A percentile compares a stretch with the other conserved stretches of the same genome.
phyloP scores from a whole-genome alignment of 1,140 invertebrate genomes.

The Drusus annulatus region DNA sequence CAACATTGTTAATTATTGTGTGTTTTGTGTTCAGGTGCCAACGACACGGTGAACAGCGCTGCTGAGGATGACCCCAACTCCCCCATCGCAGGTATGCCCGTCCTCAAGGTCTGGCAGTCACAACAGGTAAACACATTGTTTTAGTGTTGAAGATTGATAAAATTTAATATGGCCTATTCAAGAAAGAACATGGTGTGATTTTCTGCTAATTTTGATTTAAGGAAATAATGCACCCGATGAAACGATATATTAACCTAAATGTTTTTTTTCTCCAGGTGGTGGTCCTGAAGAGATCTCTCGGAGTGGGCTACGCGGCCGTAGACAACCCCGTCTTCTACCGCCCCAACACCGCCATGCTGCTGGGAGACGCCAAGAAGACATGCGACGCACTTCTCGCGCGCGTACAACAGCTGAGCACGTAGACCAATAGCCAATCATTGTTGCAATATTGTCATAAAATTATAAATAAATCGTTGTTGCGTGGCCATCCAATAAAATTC shows the following conservation, averaged over 20 bases:
- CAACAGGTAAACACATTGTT: constrained; percentile 78
- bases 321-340: constrained; percentile 96
- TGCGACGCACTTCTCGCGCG: constrained; percentile 85
- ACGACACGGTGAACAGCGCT: constrained; percentile 94
- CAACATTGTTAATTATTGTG: no score
- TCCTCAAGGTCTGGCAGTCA: constrained; percentile 89
- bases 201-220: no score
- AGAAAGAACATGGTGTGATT: no score
- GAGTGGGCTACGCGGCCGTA: constrained; percentile 87
- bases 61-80: constrained; percentile 93
- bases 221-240: no score
- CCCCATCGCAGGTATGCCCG: constrained; percentile 94
- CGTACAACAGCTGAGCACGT: constrained; percentile 71
- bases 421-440: constrained; percentile 8
- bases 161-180: no score
- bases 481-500: no score
- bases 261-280: constrained; percentile 76
- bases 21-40: constrained; percentile 73
- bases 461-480: no score
- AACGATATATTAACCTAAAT: no score
- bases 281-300: constrained; percentile 92
- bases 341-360: constrained; percentile 89
- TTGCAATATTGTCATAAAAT: no score
- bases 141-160: no score
- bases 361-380: constrained; percentile 94